Base-by-base conservation (phyloP, 2,113 vertebrate genomes). In the Myotis lucifugus region DNA sequence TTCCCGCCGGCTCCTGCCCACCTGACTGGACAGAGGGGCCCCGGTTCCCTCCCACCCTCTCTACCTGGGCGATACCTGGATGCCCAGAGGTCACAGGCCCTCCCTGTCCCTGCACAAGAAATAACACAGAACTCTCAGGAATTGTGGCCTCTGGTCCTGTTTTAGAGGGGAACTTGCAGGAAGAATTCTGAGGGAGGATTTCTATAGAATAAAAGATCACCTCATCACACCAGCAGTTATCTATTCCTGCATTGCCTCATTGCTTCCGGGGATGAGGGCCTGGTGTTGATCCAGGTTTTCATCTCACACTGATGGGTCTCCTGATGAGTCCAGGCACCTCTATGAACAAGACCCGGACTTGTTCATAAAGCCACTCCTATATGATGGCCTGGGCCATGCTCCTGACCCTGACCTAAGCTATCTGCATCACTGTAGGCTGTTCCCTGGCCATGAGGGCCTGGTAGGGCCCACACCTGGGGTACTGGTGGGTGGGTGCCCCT, bases 191-290 rank as follows among this genome's bases (percentile, higher is more conserved):
- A 27, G 21, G 52, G 52, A 27, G 15, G 32, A 1, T 17, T 54
- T 21, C 29, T 21, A 48, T 5, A 8, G 11, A n/a, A 3, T 56
- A 19, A 29, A 18, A 32, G 52, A 9, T 46, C 52, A 18, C 23
- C 4, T 5, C 48, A 23, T 40, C 6, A 21, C 29, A 42, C 34
- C 15, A 34, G 64, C 73, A 15, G 10, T 9, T 13, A 6, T 1
- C 12, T 54, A 19, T 23, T 19, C 40, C 66, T 6, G 40, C 6
- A 3, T 40, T 12, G 17, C 66, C 21, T 27, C 3, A 32, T 8
- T 48, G 10, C 69, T 15, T 61, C 52, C 2, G 0, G 37, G 32
- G 48, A 2, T 0, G 46, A 3, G 17, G 29, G 7, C 32, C 61
- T 64, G 25, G 27, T 27, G 61, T 64, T 25, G 29, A 29, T 1